These are phyloP conservation scores for Phthorimaea operculella DNA, from an alignment of 1,140 invertebrate genomes.

Conservation along the genomic window DNA sequence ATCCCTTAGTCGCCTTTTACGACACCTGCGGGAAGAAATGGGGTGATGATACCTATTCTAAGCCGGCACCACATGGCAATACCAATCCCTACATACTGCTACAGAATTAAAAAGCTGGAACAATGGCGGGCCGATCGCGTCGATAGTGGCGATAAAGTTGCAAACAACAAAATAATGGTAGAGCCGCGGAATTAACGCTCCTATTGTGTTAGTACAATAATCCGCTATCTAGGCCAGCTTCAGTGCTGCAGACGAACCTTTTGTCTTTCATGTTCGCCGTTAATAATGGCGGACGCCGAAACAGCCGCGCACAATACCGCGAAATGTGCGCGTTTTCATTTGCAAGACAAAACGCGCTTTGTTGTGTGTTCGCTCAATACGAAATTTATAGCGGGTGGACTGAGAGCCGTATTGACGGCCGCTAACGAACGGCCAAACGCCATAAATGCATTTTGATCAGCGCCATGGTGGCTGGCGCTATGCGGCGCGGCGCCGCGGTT, in stretches of 20 bases:
- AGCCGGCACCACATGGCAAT: too few relatives aligned
- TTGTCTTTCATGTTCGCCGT: conserved; percentile 68
- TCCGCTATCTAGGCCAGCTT: conserved; percentile 67
- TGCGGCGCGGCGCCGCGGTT: neutral
- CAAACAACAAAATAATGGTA: conserved; percentile 66
- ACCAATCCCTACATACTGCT: too few relatives aligned
- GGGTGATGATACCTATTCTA: too few relatives aligned
- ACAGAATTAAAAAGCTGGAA: too few relatives aligned
- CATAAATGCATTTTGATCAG: conserved; percentile 60
- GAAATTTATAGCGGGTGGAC: conserved; percentile 65
- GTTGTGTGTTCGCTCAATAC: conserved; percentile 66
- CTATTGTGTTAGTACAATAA: conserved; percentile 68
- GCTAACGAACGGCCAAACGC: conserved; percentile 56
- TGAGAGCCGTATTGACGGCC: conserved; percentile 57
- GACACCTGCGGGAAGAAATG: too few relatives aligned
- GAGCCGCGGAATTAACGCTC: conserved; percentile 65
- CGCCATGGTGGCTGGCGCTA: conserved; percentile 2
- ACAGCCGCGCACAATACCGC: conserved; percentile 66
- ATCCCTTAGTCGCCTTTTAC: too few relatives aligned
- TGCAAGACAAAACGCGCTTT: conserved; percentile 68
- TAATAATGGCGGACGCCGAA: conserved; percentile 68
- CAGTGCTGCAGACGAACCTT: conserved; percentile 67
- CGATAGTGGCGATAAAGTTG: conserved; percentile 64
- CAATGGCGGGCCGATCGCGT: conserved; percentile 44
- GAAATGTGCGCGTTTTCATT: conserved; percentile 68